Conservation (phyloP, 2,797 vertebrate genomes). For the Premnoplex brunnescens region DNA sequence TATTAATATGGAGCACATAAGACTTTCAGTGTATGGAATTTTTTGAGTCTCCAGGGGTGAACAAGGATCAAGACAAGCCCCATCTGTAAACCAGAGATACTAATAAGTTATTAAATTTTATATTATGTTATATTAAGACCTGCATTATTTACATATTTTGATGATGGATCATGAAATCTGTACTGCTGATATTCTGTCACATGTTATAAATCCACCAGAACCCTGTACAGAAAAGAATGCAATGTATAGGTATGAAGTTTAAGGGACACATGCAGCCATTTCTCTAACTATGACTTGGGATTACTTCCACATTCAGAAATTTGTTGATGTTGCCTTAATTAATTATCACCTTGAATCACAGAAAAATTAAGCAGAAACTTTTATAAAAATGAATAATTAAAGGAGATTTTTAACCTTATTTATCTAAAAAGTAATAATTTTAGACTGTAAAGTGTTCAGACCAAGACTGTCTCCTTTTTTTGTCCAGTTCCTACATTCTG, state of each 20-base stretch:
- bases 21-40: neutral
- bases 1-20: conserved; percentile 35
- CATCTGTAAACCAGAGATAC: conserved; percentile 16
- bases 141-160: neutral
- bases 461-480: neutral
- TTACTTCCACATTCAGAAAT: neutral
- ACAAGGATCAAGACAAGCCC: conserved; percentile 23
- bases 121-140: neutral
- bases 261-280: neutral
- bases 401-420: neutral
- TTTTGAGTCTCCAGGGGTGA: neutral
- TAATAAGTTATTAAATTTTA: conserved; percentile 61
- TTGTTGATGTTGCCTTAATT: neutral
- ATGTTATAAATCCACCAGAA: conserved; percentile 9
- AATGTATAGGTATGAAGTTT: neutral
- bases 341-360: neutral
- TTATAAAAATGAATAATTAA: neutral
- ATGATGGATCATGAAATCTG: neutral
- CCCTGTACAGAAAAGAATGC: neutral
- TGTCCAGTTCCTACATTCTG: neutral
- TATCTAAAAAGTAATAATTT: neutral
- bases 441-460: neutral
- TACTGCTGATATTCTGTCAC: neutral
- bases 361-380: neutral
- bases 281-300: neutral